Evolutionary conservation across 2,113 vertebrate genomes (phyloP), one percentile per base, ranked within the genome.

Genomic region (Vombatus ursinus): DNA sequence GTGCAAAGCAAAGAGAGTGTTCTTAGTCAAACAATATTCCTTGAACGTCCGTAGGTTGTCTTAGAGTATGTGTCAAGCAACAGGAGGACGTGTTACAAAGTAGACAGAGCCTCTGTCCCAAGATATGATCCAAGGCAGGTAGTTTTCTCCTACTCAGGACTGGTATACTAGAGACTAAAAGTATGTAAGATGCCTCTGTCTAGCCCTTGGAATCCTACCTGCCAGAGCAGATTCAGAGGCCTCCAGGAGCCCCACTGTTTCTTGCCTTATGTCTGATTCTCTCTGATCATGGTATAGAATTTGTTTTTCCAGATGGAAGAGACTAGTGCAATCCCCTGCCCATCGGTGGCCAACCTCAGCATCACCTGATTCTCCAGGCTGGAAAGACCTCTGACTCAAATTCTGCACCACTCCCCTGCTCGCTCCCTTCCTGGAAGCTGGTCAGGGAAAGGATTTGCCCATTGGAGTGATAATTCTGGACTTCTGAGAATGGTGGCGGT

Each of bases 401-500:
- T 94, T 52, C 24, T 48, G 61, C 90, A n/a, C 94, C 44, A 53
- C 94, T 90, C 24, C 0, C 2, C 1, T 9, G 37, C 23, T 10
- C 2, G 10, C 44, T 89, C 3, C 28, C 51, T 68, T n/a, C 23
- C 91, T 51, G 8, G 49, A 91, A 93, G 19, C 90, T 89, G 91
- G 90, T 50, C 84, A 93, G 50, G n/a, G 26, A 61, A 28, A 57
- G 28, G 61, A n/a, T 90, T 77, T 77, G 31, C 61, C 61, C 37
- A 54, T 31, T 92, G 48, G 92, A 92, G 47, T 25, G 47, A 92
- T 51, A 91, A 0, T 52, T 47, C 96, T 96, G 94, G 95, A 96
- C 84, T 96, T 97, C 96, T 96, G 92, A 95, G 93, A 93, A 93
- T 94, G 96, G 31, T 92, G 96, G 92, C 93, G 95, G 94, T 96